Conservation (phyloP, 2,113 vertebrate genomes). For the Oncorhynchus masou region DNA sequence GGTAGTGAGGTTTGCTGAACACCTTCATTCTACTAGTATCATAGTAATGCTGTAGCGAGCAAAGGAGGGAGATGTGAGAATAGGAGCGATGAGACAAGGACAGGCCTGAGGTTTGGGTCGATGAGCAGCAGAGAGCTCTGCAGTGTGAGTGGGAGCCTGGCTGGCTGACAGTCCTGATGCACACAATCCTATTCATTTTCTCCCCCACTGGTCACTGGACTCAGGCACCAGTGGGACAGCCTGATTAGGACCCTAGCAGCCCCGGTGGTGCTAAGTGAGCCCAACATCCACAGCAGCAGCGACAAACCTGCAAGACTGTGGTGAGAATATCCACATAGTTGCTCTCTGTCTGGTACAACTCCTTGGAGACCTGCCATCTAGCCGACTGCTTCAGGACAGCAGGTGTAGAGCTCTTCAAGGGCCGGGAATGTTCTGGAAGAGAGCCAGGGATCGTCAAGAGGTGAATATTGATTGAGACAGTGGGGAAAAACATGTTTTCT, state of each 20-base stretch:
- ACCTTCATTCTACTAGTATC: too few relatives aligned
- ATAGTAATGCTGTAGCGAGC: neutral
- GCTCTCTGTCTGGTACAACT: slow-evolving; percentile 97
- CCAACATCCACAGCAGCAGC: neutral
- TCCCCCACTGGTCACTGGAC: slow-evolving; percentile 53
- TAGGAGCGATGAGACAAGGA: slow-evolving; percentile 16
- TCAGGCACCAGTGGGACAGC: slow-evolving; percentile 46
- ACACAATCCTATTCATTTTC: slow-evolving; percentile 35
- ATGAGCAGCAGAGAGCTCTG: too few relatives aligned
- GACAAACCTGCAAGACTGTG: slow-evolving; percentile 85
- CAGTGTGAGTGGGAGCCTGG: too few relatives aligned
- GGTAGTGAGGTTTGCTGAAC: too few relatives aligned
- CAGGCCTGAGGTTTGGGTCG: slow-evolving; percentile 23
- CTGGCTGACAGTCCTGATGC: too few relatives aligned
- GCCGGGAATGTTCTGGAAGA: slow-evolving; percentile 75
- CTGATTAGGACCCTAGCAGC: slow-evolving; percentile 35
- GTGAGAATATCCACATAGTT: slow-evolving; percentile 97
- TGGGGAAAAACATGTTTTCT: neutral
- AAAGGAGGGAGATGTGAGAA: neutral
- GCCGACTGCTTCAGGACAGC: slow-evolving; percentile 88
- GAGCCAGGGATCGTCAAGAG: slow-evolving; percentile 17
- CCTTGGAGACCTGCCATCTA: slow-evolving; percentile 97
- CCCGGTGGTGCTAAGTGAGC: neutral
- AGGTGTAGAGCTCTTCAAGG: slow-evolving; percentile 84
- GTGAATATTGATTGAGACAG: neutral